phyloP scores from a whole-genome alignment of 2,888 invertebrate genomes.

The Digitonthophagus gazella region DNA sequence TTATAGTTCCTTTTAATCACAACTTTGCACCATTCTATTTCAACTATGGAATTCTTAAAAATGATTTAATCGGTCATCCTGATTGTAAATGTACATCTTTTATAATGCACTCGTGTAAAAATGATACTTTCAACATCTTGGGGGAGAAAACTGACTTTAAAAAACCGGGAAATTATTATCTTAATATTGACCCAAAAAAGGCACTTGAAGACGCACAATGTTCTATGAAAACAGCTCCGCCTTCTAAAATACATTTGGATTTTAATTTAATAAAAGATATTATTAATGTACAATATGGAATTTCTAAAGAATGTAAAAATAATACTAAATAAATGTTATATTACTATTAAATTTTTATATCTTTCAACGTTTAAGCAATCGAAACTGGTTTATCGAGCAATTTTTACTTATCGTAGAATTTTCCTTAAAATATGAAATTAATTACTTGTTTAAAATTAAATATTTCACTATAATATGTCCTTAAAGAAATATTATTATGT shows the following conservation, averaged over 20 bases:
- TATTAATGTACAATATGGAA: background rate
- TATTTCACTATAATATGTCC: no score
- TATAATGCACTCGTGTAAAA: background rate
- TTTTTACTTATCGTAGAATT: no score
- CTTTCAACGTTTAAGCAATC: no score
- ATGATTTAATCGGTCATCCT: background rate
- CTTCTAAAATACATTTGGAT: background rate
- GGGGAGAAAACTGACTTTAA: slow-evolving; percentile 3
- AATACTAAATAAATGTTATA: no score
- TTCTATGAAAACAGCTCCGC: background rate
- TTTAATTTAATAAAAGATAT: background rate
- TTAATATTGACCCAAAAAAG: background rate
- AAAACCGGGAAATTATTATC: slow-evolving; percentile 10
- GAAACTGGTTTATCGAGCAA: no score
- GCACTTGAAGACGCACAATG: background rate
- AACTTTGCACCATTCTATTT: background rate
- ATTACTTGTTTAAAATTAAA: no score
- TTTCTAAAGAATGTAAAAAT: background rate
- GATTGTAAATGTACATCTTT: background rate
- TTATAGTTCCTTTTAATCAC: background rate
- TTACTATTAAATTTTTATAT: no score
- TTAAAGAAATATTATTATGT: no score
- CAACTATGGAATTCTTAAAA: background rate
- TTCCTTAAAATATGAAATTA: no score
- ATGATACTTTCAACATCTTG: background rate